Conservation (phyloP, 2,113 vertebrate species). For the Lonchura striata region DNA sequence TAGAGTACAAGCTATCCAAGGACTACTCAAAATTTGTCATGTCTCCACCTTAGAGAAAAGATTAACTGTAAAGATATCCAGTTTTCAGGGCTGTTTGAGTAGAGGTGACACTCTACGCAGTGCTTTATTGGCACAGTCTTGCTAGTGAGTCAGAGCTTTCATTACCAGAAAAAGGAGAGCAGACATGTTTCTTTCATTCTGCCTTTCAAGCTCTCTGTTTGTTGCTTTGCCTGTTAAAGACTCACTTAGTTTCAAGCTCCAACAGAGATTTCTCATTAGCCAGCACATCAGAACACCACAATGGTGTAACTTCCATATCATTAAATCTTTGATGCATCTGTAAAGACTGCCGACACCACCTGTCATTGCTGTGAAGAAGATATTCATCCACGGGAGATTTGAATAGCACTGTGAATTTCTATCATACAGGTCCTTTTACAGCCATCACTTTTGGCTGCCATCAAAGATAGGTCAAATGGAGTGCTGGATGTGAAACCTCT, state of each 20-base stretch:
- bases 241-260: slow-evolving; percentile 34
- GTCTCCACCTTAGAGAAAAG: neutral
- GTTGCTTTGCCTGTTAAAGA: slow-evolving; percentile 17
- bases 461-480: neutral
- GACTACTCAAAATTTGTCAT: neutral
- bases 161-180: neutral
- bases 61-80: neutral
- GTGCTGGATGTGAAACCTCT: neutral
- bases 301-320: slow-evolving; percentile 30
- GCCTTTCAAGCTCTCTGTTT: slow-evolving; percentile 32
- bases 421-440: neutral
- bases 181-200: neutral
- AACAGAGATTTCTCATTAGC: slow-evolving; percentile 47
- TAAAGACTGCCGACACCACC: neutral
- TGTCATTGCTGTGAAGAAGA: slow-evolving; percentile 23
- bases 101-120: neutral
- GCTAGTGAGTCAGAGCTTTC: neutral
- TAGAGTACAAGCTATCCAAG: neutral
- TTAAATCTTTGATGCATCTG: slow-evolving; percentile 45
- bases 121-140: neutral
- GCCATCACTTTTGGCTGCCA: neutral
- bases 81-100: neutral
- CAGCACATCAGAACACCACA: neutral
- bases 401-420: neutral
- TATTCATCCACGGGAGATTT: neutral